Conservation (phyloP, 1,140 invertebrate genomes). For the Aphaenogaster floridana region DNA sequence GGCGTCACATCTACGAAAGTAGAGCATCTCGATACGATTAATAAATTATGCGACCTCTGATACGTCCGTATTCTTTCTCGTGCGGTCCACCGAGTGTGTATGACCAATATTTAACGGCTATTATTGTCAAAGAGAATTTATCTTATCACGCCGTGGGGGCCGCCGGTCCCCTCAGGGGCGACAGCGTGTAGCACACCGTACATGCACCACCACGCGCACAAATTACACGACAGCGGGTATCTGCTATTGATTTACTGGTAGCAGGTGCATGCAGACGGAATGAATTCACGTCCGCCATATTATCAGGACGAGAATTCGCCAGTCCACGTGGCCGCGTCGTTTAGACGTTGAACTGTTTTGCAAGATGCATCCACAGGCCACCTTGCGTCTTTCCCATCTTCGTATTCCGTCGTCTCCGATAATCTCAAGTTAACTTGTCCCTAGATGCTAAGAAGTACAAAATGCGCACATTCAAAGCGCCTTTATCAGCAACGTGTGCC, state of each 20-base stretch:
- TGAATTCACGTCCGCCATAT: constrained; percentile 69
- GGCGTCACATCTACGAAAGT: background rate
- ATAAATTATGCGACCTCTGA: constrained; percentile 69
- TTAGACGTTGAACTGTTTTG: background rate
- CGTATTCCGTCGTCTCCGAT: background rate
- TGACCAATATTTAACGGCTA: constrained; percentile 81
- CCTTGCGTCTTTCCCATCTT: background rate
- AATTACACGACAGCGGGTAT: constrained; percentile 77
- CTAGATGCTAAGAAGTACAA: background rate
- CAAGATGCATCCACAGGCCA: background rate
- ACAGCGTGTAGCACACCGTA: constrained; percentile 38
- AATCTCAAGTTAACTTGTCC: background rate
- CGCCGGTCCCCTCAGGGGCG: constrained; percentile 47
- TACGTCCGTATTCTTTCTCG: constrained; percentile 48
- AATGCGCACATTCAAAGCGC: background rate
- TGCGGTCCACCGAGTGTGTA: constrained; percentile 65
- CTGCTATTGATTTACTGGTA: constrained; percentile 80
- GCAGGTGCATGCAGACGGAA: constrained; percentile 75
- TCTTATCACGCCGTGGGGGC: constrained; percentile 73
- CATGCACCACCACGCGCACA: constrained; percentile 64
- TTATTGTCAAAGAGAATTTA: constrained; percentile 82
- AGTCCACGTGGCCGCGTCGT: constrained; percentile 46
- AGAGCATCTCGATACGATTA: constrained; percentile 75
- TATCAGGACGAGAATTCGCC: constrained; percentile 65
- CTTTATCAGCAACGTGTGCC: background rate